Conservation (phyloP, 1,140 invertebrate species). For the Epicauta chinensis region DNA sequence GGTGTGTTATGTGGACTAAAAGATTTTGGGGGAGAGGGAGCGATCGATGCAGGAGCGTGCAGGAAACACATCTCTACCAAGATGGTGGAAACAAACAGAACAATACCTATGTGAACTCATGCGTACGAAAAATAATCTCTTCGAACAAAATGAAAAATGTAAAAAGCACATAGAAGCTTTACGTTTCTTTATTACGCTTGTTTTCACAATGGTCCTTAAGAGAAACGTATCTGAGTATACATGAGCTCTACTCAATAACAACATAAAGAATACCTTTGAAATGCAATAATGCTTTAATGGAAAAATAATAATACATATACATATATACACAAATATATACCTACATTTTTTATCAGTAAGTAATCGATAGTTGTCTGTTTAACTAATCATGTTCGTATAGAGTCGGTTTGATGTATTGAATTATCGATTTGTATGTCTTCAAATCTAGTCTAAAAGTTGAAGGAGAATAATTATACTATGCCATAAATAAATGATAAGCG, state of each 20-base stretch:
- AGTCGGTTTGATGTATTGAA: no score
- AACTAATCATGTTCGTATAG: no score
- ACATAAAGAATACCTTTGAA: no score
- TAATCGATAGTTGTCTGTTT: no score
- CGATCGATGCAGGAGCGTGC: slow-evolving; percentile 34
- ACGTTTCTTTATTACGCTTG: slow-evolving; percentile 10
- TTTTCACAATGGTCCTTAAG: slow-evolving; percentile 6
- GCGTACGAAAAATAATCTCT: slow-evolving; percentile 34
- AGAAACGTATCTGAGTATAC: no score
- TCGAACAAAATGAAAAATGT: slow-evolving; percentile 28
- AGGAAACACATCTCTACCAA: slow-evolving; percentile 32
- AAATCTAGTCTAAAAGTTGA: no score
- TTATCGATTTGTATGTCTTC: no score
- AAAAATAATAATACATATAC: no score
- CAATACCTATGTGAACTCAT: slow-evolving; percentile 38
- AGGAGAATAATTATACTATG: background rate
- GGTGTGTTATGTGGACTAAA: background rate
- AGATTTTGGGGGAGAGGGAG: slow-evolving; percentile 11
- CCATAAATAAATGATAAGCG: slow-evolving; percentile 4
- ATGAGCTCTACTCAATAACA: no score
- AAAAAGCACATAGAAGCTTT: slow-evolving; percentile 24
- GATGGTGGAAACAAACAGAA: slow-evolving; percentile 38
- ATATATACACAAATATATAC: no score
- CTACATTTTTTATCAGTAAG: no score
- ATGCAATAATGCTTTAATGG: no score